phyloP scores from a whole-genome alignment of 2,113 vertebrate genomes.

The Platycercus adscitus region DNA sequence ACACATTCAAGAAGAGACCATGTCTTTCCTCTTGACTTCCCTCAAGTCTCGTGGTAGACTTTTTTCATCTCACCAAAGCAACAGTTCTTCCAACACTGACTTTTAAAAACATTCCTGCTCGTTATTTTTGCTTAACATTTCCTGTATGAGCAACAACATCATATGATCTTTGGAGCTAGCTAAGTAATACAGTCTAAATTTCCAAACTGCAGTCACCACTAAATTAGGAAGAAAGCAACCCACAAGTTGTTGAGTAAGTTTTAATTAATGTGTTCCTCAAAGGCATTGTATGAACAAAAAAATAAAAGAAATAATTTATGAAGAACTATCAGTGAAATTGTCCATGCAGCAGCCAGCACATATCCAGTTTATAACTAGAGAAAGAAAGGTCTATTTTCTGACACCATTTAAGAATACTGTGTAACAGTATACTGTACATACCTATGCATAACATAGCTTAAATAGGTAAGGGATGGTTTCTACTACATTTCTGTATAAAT shows the following conservation, averaged over 20 bases:
- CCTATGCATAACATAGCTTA: not conserved
- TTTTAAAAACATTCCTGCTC: not conserved
- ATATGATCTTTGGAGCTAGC: slow-evolving; percentile 23
- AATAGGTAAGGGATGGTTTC: not conserved
- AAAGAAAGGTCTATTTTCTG: not conserved
- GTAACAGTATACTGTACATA: not conserved
- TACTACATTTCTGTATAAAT: not conserved
- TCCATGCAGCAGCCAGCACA: not conserved
- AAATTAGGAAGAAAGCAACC: not conserved
- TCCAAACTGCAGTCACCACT: not conserved
- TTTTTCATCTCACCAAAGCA: not conserved
- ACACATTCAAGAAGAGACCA: not conserved
- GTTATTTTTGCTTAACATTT: slow-evolving; percentile 44
- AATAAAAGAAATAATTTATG: not conserved
- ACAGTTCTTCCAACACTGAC: not conserved
- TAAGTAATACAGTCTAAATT: not conserved
- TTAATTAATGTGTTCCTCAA: not conserved
- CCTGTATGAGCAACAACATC: slow-evolving; percentile 37
- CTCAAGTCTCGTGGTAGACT: not conserved
- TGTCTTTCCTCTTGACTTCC: not conserved
- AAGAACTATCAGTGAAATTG: not conserved
- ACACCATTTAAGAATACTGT: not conserved
- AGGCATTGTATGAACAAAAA: not conserved
- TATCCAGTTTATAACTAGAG: not conserved
- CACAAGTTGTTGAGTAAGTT: slow-evolving; percentile 6